Evolutionary conservation across 2,888 invertebrate genomes (phyloP).

Genomic region (Ornithoptera alexandrae): DNA sequence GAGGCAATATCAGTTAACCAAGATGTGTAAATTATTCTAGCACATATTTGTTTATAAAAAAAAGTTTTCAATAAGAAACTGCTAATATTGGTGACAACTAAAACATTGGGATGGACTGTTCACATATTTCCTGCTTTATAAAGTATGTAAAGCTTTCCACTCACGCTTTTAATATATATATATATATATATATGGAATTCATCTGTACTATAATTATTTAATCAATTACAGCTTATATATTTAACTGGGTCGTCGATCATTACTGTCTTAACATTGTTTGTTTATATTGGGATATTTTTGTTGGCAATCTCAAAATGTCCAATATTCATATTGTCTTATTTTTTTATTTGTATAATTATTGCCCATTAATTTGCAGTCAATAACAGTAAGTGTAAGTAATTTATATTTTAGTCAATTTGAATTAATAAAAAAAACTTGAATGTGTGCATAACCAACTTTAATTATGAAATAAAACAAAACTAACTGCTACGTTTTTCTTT

Average conservation of each 20-base stretch:
- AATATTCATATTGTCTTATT: neutral
- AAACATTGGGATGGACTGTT: too few species aligned
- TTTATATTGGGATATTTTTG: neutral
- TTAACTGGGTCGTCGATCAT: neutral
- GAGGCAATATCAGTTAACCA: too few species aligned
- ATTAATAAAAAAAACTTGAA: constrained; percentile 16
- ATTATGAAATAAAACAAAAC: constrained; percentile 30
- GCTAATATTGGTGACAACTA: too few species aligned
- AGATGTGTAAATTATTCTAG: too few species aligned
- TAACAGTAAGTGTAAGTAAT: neutral
- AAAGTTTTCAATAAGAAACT: too few species aligned
- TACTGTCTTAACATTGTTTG: neutral
- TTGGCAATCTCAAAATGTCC: neutral
- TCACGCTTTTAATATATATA: too few species aligned
- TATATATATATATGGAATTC: neutral
- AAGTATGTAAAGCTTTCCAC: too few species aligned
- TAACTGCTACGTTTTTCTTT: constrained; percentile 23
- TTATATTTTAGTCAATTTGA: constrained; percentile 19
- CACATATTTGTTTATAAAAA: too few species aligned
- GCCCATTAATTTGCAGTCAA: neutral
- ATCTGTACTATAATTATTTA: neutral
- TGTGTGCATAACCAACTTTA: constrained; percentile 19
- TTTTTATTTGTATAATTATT: neutral
- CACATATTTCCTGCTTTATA: too few species aligned
- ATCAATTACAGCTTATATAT: neutral